Percentiles rank a stretch among this genome's conserved stretches.
These are phyloP conservation scores for Neotoxoptera formosana DNA, from an alignment of 1,140 invertebrate species.

Conservation along the genomic window DNA sequence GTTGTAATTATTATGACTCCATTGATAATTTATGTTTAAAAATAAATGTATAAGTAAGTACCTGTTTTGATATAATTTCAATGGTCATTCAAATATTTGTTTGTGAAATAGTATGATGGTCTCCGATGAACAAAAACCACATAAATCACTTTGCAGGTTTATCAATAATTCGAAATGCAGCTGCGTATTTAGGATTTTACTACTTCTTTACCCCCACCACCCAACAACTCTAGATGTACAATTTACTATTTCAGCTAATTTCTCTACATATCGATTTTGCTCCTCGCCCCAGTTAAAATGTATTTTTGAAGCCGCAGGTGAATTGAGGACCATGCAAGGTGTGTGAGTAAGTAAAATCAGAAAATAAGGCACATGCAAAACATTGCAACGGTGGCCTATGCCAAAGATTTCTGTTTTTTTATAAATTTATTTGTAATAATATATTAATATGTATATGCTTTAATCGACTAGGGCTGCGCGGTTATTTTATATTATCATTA, in stretches of 20 bases:
- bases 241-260: background rate
- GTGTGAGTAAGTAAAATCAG: too few relatives aligned
- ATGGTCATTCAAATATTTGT: background rate
- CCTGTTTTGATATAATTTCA: background rate
- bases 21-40: background rate
- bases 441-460: too few relatives aligned
- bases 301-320: background rate
- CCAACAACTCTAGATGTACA: background rate
- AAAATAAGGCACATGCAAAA: too few relatives aligned
- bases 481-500: too few relatives aligned
- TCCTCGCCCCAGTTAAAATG: background rate
- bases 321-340: too few relatives aligned
- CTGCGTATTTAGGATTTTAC: background rate
- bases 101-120: background rate
- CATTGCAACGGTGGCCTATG: too few relatives aligned
- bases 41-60: background rate
- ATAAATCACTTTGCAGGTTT: background rate
- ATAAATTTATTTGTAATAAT: too few relatives aligned
- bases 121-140: background rate
- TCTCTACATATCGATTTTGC: background rate
- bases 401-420: too few relatives aligned
- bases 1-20: background rate
- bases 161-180: background rate
- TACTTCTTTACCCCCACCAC: background rate
- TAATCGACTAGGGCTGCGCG: too few relatives aligned